phyloP scores from a whole-genome alignment of 2,888 invertebrate genomes.

The Yponomeuta cagnagella region DNA sequence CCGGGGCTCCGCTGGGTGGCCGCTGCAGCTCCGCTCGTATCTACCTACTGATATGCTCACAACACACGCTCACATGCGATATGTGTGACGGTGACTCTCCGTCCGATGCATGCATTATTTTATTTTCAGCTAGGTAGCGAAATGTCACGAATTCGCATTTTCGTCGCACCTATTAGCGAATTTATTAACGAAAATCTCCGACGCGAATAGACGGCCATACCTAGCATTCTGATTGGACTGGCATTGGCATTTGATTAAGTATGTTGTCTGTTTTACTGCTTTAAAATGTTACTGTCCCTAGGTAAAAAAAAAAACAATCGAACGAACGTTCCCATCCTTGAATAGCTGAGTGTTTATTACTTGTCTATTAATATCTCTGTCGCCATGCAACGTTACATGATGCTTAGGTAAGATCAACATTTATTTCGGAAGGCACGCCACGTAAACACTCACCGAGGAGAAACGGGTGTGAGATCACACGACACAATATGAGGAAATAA shows the following conservation, averaged over 20 bases:
- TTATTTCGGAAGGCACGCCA: not conserved
- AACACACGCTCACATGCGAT: not conserved
- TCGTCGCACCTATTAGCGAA: not conserved
- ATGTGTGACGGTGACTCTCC: not conserved
- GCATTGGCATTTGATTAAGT: not conserved
- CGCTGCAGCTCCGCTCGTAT: conserved; percentile 21
- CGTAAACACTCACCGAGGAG: not conserved
- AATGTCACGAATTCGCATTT: not conserved
- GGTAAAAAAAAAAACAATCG: not conserved
- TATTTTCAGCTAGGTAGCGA: not conserved
- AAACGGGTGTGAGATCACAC: not conserved
- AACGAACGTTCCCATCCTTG: not conserved
- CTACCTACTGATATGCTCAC: conserved; percentile 9
- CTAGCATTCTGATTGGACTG: not conserved
- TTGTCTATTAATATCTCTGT: conserved; percentile 3
- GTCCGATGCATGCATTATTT: conserved; percentile 6
- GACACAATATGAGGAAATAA: not conserved
- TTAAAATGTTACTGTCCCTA: no score
- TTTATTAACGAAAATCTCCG: not conserved
- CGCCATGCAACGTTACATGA: not conserved
- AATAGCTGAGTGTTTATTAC: not conserved
- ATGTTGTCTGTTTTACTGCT: not conserved
- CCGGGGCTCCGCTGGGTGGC: conserved; percentile 62
- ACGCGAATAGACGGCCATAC: not conserved
- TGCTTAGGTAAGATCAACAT: not conserved